phyloP scores from a whole-genome alignment of 2,797 vertebrate species.

The Xenentodon cancila region DNA sequence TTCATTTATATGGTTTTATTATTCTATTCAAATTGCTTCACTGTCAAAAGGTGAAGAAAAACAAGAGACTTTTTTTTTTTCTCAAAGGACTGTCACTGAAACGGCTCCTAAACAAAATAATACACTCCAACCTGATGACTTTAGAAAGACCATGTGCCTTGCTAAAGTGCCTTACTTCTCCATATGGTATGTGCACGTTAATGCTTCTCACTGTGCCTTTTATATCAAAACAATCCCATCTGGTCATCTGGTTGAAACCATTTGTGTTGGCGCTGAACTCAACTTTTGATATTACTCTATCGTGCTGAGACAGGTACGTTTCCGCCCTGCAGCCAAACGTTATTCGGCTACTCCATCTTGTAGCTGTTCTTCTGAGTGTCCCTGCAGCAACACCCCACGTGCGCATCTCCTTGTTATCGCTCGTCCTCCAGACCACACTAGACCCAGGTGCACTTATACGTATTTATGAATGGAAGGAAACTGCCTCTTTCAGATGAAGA shows the following conservation, averaged over 20 bases:
- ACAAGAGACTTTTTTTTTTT: conserved; percentile 59
- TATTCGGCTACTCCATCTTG: conserved; percentile 36
- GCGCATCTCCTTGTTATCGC: conserved; percentile 37
- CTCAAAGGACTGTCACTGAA: conserved; percentile 37
- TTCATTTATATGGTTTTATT: conserved; percentile 55
- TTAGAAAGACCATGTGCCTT: conserved; percentile 37
- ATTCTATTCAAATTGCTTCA: conserved; percentile 48
- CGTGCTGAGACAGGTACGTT: conserved; percentile 12
- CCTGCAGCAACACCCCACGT: conserved; percentile 39
- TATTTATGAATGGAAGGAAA: conserved; percentile 70
- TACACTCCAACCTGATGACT: conserved; percentile 50
- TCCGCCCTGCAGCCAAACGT: conserved; percentile 40
- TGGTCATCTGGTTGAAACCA: conserved; percentile 14
- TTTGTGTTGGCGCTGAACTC: conserved; percentile 18
- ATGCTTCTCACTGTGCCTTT: conserved; percentile 50
- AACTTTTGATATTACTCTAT: conserved; percentile 30
- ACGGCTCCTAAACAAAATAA: conserved; percentile 37
- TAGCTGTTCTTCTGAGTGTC: conserved; percentile 24
- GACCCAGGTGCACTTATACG: conserved; percentile 72
- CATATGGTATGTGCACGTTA: conserved; percentile 1
- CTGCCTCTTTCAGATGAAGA: conserved; percentile 63
- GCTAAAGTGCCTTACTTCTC: conserved; percentile 56
- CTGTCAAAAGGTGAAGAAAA: conserved; percentile 72
- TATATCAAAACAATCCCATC: conserved; percentile 18
- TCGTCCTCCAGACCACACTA: conserved; percentile 50